Evolutionary conservation across 2,888 invertebrate species (phyloP).

Genomic region (Idaea aversata): DNA sequence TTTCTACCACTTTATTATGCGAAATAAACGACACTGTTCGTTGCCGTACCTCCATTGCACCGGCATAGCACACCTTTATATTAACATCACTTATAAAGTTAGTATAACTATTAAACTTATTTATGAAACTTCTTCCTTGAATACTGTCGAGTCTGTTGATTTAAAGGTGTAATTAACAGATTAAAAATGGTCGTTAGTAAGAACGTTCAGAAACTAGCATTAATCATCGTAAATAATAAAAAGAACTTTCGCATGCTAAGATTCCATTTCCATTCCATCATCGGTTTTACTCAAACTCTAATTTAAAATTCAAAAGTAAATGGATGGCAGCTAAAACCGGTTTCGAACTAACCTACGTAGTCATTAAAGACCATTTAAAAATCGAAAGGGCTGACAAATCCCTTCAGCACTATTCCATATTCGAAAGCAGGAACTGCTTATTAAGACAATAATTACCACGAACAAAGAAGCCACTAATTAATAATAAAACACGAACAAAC

Average conservation of each 20-base stretch:
- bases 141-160: neutral
- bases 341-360: conserved; percentile 37
- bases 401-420: conserved; percentile 62
- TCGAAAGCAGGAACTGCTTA: conserved; percentile 78
- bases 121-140: neutral
- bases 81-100: neutral
- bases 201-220: neutral
- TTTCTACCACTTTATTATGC: conserved; percentile 77
- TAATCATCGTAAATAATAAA: conserved; percentile 5
- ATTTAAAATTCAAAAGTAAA: conserved; percentile 9
- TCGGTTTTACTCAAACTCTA: conserved; percentile 2
- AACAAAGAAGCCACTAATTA: conserved; percentile 79
- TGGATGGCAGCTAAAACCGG: conserved; percentile 35
- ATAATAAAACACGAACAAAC: conserved; percentile 80
- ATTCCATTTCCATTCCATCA: conserved; percentile 4
- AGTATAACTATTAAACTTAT: neutral
- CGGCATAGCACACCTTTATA: neutral
- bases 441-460: conserved; percentile 80
- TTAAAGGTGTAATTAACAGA: neutral
- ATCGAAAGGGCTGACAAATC: conserved; percentile 64
- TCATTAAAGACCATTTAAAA: conserved; percentile 57
- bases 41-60: neutral
- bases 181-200: neutral
- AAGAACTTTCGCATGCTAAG: conserved; percentile 4
- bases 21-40: conserved; percentile 69